phyloP scores from a whole-genome alignment of 1,140 invertebrate species.

The Belonocnema kinseyi region DNA sequence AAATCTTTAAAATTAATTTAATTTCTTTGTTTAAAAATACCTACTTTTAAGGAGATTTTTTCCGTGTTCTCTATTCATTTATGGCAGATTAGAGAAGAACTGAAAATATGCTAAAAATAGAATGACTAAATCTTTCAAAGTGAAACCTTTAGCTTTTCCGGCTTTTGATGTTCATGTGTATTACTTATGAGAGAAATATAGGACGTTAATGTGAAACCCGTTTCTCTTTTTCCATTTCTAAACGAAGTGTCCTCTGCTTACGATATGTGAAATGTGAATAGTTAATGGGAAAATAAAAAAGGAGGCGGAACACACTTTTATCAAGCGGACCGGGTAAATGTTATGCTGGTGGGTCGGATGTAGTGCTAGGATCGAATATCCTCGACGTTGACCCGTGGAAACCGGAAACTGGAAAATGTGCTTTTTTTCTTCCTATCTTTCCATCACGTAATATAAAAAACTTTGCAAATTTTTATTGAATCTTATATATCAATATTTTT shows the following conservation, averaged over 20 bases:
- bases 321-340: conserved; percentile 12
- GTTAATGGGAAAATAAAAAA: not conserved
- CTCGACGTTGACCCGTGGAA: not conserved
- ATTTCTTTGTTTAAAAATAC: too few species aligned
- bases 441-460: not conserved
- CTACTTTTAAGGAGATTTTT: too few species aligned
- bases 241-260: not conserved
- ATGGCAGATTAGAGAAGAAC: too few species aligned
- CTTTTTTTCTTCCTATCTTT: not conserved
- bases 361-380: conserved; percentile 6
- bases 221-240: not conserved
- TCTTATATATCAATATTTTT: not conserved
- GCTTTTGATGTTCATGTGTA: not conserved
- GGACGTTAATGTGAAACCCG: not conserved
- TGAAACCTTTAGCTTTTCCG: not conserved
- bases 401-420: conserved; percentile 3
- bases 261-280: conserved; percentile 11
- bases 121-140: not conserved
- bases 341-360: conserved; percentile 4
- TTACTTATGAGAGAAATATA: too few species aligned
- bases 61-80: too few species aligned
- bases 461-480: not conserved
- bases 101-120: too few species aligned
- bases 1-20: too few species aligned
- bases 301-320: conserved; percentile 3